These are phyloP conservation scores for Scophthalmus maximus DNA, from an alignment of 2,113 vertebrate species.

Conservation along the genomic window DNA sequence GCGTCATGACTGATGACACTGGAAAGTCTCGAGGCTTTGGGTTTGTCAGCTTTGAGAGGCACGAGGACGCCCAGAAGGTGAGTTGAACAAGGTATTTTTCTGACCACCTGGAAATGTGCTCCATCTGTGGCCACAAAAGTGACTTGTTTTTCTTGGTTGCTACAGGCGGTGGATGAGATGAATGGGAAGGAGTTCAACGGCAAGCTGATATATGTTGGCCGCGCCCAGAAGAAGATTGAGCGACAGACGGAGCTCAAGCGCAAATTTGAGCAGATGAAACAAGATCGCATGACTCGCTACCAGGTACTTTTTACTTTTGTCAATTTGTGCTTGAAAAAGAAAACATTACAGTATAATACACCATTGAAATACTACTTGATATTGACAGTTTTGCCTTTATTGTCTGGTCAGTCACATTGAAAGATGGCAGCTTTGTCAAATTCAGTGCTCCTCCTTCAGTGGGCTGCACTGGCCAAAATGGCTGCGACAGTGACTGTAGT, in stretches of 20 bases:
- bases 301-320: conserved; percentile 81
- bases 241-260: conserved; percentile 96
- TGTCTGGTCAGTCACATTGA: not conserved
- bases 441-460: conserved; percentile 63
- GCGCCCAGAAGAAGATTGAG: conserved; percentile 98
- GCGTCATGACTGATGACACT: conserved; percentile 94
- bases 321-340: not conserved
- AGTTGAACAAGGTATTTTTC: not conserved
- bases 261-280: conserved; percentile 98
- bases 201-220: conserved; percentile 95
- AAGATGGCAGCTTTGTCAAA: conserved; percentile 75
- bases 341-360: not conserved
- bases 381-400: not conserved
- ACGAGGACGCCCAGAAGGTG: conserved; percentile 97
- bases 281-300: conserved; percentile 98
- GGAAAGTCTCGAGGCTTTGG: conserved; percentile 97
- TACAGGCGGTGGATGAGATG: conserved; percentile 97
- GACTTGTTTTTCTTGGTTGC: not conserved
- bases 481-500: conserved; percentile 75
- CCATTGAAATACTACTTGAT: not conserved
- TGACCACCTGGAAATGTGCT: not conserved
- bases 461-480: conserved; percentile 75
- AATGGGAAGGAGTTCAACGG: conserved; percentile 97
- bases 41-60: conserved; percentile 97
- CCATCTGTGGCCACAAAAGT: not conserved